Evolutionary conservation across 2,113 vertebrate species (phyloP).

Genomic region (Hydrochoerus hydrochaeris): DNA sequence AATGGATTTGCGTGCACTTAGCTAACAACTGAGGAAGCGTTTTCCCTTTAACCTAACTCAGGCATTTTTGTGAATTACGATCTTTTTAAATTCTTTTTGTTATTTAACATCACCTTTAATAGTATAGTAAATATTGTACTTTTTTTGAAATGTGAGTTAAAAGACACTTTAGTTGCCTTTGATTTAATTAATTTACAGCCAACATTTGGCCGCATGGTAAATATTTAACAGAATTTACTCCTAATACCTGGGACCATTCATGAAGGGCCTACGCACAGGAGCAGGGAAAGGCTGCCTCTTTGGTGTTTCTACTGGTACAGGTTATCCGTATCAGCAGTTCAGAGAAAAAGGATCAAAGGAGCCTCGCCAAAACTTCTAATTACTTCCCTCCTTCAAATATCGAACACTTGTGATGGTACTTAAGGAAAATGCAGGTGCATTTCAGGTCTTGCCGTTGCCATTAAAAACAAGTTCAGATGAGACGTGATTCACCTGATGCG

Average conservation of each 20-base stretch:
- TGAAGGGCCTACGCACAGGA: background rate
- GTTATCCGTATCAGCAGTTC: background rate
- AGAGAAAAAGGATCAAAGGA: conserved; percentile 45
- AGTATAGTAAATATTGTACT: conserved; percentile 21
- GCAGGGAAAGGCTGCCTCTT: conserved; percentile 49
- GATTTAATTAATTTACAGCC: conserved; percentile 54
- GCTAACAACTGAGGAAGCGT: background rate
- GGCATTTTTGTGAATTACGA: background rate
- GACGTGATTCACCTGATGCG: conserved; percentile 14
- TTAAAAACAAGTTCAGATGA: conserved; percentile 49
- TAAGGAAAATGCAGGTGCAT: conserved; percentile 59
- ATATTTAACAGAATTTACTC: background rate
- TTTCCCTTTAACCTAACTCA: background rate
- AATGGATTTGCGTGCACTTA: background rate
- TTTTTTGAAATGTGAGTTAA: conserved; percentile 18
- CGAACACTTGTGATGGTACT: conserved; percentile 31
- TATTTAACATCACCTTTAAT: conserved; percentile 39
- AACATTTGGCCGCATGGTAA: conserved; percentile 38
- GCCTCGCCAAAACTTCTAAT: conserved; percentile 47
- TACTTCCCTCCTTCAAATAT: conserved; percentile 47
- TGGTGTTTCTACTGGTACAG: conserved; percentile 32
- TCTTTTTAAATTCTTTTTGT: conserved; percentile 51
- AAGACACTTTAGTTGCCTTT: conserved; percentile 47
- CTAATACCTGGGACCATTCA: background rate
- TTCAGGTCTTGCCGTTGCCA: conserved; percentile 63